phyloP scores from a whole-genome alignment of 2,797 vertebrate species.

The Xenopus petersii region DNA sequence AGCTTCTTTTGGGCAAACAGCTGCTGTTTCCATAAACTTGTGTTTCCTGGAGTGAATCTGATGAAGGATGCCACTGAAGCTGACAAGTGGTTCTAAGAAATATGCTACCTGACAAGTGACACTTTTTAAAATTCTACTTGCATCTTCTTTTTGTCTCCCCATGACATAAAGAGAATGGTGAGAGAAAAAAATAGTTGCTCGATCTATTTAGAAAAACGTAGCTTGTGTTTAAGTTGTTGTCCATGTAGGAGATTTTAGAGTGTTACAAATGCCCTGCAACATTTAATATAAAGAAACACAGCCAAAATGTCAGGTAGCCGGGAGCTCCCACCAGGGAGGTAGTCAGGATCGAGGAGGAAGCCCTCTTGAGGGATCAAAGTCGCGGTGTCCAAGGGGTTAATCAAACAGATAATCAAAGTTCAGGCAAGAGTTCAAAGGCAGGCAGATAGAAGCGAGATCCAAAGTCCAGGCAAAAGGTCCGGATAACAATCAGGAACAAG shows the following conservation, averaged over 20 bases:
- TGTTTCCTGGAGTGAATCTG: conserved; percentile 45
- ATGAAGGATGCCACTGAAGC: conserved; percentile 46
- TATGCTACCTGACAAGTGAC: conserved; percentile 48
- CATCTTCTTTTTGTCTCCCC: conserved; percentile 40
- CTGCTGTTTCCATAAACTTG: conserved; percentile 37
- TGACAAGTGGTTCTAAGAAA: conserved; percentile 46
- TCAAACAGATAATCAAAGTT: too few relatives aligned
- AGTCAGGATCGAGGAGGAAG: too few relatives aligned
- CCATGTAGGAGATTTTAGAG: conserved; percentile 32
- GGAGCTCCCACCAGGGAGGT: too few relatives aligned
- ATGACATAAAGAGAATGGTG: conserved; percentile 36
- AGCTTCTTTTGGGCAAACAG: conserved; percentile 33
- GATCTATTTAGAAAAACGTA: conserved; percentile 23
- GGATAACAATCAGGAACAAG: too few relatives aligned
- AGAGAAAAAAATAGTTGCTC: conserved; percentile 13
- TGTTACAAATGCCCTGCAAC: conserved; percentile 10
- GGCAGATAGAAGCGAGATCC: too few relatives aligned
- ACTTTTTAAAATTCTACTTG: conserved; percentile 48
- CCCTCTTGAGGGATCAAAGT: too few relatives aligned
- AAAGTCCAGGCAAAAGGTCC: too few relatives aligned
- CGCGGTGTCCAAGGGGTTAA: too few relatives aligned
- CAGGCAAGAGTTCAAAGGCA: too few relatives aligned
- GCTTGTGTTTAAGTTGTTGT: conserved; percentile 11
- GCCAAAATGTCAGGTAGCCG: neutral
- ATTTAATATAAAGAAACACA: conserved; percentile 18